Conservation (phyloP, 1,140 invertebrate genomes). For the Piezodorus guildinii region DNA sequence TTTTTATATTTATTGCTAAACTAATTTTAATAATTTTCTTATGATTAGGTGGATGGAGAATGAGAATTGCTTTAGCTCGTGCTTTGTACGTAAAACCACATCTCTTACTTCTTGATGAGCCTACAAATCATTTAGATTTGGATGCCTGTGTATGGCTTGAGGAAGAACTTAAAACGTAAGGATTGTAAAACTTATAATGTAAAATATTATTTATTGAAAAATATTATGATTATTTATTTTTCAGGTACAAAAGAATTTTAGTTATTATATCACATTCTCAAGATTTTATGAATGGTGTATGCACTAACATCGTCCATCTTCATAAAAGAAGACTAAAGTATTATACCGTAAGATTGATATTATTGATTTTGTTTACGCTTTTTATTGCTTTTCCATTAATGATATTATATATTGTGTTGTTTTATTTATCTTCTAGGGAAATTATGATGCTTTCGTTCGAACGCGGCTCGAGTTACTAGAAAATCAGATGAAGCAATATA, state of each 20-base stretch:
- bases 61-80: conserved; percentile 97
- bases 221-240: conserved; percentile 28
- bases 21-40: background rate
- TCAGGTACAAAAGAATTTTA: conserved; percentile 86
- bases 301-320: conserved; percentile 96
- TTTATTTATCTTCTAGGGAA: conserved; percentile 41
- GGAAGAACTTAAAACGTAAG: conserved; percentile 83
- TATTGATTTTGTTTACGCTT: too few species aligned
- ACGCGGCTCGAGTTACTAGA: conserved; percentile 89
- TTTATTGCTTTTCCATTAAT: too few species aligned
- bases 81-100: conserved; percentile 86
- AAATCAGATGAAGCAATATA: conserved; percentile 98
- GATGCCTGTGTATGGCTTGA: conserved; percentile 99
- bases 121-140: conserved; percentile 96
- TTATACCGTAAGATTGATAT: conserved; percentile 61
- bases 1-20: too few species aligned
- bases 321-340: conserved; percentile 88
- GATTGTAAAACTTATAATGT: too few species aligned
- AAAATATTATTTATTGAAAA: too few species aligned
- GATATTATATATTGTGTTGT: background rate
- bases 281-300: conserved; percentile 98
- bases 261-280: conserved; percentile 99
- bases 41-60: conserved; percentile 79
- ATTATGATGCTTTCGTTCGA: conserved; percentile 91
- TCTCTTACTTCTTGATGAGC: conserved; percentile 87